Conservation (phyloP, 2,797 vertebrate genomes). For the Manis javanica region DNA sequence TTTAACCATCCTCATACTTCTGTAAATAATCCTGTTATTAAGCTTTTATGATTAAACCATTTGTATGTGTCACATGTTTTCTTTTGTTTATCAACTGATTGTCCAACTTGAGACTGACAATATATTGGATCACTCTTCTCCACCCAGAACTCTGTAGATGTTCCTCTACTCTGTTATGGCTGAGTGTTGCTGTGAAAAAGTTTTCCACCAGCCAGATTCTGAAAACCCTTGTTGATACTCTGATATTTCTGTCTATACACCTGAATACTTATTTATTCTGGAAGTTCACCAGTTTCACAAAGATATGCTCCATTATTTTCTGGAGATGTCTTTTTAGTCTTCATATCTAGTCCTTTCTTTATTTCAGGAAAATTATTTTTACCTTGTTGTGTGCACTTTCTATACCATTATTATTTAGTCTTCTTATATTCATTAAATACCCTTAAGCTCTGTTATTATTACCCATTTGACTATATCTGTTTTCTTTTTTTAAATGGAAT, state of each 20-base stretch:
- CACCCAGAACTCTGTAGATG: background rate
- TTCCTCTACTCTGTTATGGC: background rate
- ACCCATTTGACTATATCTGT: background rate
- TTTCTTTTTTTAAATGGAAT: background rate
- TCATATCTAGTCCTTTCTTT: background rate
- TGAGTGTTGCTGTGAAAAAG: background rate
- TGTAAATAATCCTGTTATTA: background rate
- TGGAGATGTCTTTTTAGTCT: background rate
- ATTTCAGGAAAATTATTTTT: background rate
- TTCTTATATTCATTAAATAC: background rate
- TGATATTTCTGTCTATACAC: background rate
- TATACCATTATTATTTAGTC: background rate
- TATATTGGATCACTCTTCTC: background rate
- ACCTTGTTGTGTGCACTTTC: background rate
- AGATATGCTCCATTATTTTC: background rate
- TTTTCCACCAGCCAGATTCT: background rate
- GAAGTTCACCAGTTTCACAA: background rate
- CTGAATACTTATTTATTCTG: background rate
- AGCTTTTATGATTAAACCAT: background rate
- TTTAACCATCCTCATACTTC: background rate
- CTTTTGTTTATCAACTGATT: background rate
- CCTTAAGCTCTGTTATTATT: background rate
- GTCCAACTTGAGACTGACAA: background rate
- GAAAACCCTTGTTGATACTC: background rate
- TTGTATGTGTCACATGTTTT: background rate